Evolutionary conservation across 2,888 invertebrate species (phyloP).

Genomic region (Sclerodermus sp.): DNA sequence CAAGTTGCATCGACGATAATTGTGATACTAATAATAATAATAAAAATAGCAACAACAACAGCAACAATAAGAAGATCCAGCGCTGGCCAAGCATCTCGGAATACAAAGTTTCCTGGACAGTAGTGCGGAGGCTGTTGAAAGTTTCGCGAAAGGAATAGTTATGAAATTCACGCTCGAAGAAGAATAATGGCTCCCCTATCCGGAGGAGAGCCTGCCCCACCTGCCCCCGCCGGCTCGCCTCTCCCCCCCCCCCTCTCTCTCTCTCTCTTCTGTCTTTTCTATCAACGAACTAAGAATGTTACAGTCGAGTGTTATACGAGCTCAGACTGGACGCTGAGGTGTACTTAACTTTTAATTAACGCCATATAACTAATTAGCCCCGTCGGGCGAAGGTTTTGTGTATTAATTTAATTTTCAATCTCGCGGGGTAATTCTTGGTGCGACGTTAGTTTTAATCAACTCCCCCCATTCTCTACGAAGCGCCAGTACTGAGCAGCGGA

Average conservation of each 20-base stretch:
- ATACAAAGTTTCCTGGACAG: too few relatives aligned
- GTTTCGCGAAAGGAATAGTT: too few relatives aligned
- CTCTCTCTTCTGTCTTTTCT: background rate
- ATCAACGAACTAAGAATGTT: too few relatives aligned
- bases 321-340: slow-evolving; percentile 10
- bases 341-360: slow-evolving; percentile 58
- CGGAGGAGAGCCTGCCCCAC: slow-evolving; percentile 6
- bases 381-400: slow-evolving; percentile 49
- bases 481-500: slow-evolving; percentile 8
- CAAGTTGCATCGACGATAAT: too few relatives aligned
- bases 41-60: too few relatives aligned
- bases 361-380: slow-evolving; percentile 58
- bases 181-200: too few relatives aligned
- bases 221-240: background rate
- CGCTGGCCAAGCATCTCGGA: too few relatives aligned
- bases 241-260: background rate
- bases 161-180: too few relatives aligned
- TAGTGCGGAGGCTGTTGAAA: too few relatives aligned
- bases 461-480: slow-evolving; percentile 25
- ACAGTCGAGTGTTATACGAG: background rate
- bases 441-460: slow-evolving; percentile 55
- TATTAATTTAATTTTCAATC: slow-evolving; percentile 59
- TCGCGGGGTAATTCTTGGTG: slow-evolving; percentile 58
- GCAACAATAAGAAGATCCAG: too few relatives aligned
- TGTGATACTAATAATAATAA: too few relatives aligned